Evolutionary conservation across 2,113 vertebrate species (phyloP), one percentile per base, ranked within the genome.

Genomic region (Microtus richardsoni): DNA sequence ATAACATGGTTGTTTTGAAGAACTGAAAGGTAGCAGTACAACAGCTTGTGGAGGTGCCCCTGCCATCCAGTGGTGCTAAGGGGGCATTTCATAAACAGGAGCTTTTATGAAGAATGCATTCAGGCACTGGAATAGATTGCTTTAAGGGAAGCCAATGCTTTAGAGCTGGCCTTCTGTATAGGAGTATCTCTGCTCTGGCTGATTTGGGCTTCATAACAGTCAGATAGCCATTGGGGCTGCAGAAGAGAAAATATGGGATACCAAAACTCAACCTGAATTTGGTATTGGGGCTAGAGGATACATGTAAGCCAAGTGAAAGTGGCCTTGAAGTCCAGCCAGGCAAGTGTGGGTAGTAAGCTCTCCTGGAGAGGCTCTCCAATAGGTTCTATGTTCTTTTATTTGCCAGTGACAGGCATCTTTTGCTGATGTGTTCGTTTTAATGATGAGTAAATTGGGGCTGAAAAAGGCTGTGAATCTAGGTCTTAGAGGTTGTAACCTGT

Each of bases 361-460:
- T 62, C 7, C 0, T 11, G 7, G 11, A 12, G 2, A 2, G n/a
- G 12, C 21, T 66, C 9, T 14, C 4, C 5, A 0, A 1, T 19
- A 47, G 52, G 64, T 21, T 47, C 71, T 71, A 3, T 68, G 5
- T 26, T 33, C 80, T 52, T 75, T 74, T 52, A 44, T 47, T 60
- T 83, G 49, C 71, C 36, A 70, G 0, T 24, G 26, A 2, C 1
- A 22, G 41, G 74, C 64, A 64, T 13, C 80, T 41, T 70, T 70
- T 78, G 14, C 78, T 54, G 1, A 60, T 41, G 3, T 16, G 28
- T 36, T 39, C 16, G 10, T 66, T 82, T 93, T 64, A 26, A 36
- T 60, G 83, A 74, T 70, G n/a, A 88, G 64, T 30, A 68, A 64
- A 2, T 10, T 68, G 73, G 85, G 36, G 41, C 54, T 44, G 47